Evolutionary conservation across 2,888 invertebrate species (phyloP), one percentile per base, ranked within the genome.

Genomic region (Caenorhabditis sinica): DNA sequence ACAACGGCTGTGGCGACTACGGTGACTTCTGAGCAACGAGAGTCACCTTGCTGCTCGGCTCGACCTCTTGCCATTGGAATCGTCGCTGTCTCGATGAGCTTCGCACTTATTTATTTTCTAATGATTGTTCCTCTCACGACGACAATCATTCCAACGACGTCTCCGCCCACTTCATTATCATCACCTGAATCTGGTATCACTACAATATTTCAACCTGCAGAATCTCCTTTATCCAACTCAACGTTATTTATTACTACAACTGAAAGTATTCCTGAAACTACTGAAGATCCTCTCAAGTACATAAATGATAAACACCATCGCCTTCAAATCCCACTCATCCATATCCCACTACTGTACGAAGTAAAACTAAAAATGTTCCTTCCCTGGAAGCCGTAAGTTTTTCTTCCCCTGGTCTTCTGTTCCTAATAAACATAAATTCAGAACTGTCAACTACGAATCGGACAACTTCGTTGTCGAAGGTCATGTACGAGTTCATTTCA

Each of bases 401-500:
- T 23, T 85, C n/a, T 20, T 28, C 28, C 28, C 17, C 15, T 51
- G 3, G 13, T 11, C 40, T 11, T 28, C 9, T 20, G 3, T 25
- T 33, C 36, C 11, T 23, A 17, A 53, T 53, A 6, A 36, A 36
- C 23, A 8, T 23, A 49, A 49, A 11, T 74, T 65, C 79, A 87
- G 87, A 30, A 33, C 28, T 9, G 63, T 90, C 17, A 77, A 87
- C 65, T 90, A 83, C 61, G 90, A 89, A 6, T 9, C 63, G 5
- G 74, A 83, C n/a, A 89, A 90, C 74, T 88, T 87, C 69, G 66
- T 84, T 6, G 82, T 89, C 17, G 88, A 87, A 66, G 90, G 89
- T 1, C 75, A 79, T 43, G 75, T 83, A n/a, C 33, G 75, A 28
- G 73, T 89, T 56, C 69, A 68, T 11, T 87, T 89, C 36, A 63